A percentile compares a stretch with the other conserved stretches of the same genome.
phyloP scores from a whole-genome alignment of 2,888 invertebrate species.

The Acleris emargana region DNA sequence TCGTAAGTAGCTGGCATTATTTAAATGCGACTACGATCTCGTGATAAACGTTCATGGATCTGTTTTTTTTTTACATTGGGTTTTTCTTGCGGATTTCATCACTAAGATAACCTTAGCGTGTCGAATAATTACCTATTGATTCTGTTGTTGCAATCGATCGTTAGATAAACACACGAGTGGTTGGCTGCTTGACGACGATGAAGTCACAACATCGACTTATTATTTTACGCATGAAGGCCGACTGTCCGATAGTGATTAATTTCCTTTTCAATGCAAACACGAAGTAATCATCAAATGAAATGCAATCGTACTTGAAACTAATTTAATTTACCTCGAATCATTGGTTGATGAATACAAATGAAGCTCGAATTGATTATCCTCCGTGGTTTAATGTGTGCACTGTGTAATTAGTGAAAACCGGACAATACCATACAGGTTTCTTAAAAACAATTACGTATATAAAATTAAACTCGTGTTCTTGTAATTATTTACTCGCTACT shows the following conservation, averaged over 20 bases:
- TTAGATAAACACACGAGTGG: conserved; percentile 26
- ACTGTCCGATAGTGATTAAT: conserved; percentile 27
- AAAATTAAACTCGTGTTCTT: conserved; percentile 2
- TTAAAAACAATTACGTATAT: neutral
- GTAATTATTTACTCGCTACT: no score
- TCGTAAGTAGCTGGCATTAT: neutral
- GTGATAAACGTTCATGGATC: conserved; percentile 17
- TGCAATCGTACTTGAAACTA: conserved; percentile 40
- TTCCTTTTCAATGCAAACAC: conserved; percentile 27
- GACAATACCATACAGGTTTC: conserved; percentile 1
- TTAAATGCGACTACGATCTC: neutral
- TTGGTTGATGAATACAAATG: conserved; percentile 52
- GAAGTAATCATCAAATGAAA: conserved; percentile 39
- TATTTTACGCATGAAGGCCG: conserved; percentile 28
- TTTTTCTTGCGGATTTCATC: conserved; percentile 27
- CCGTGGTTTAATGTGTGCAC: conserved; percentile 43
- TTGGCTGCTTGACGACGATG: conserved; percentile 21
- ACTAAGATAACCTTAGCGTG: conserved; percentile 20
- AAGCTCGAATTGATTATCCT: conserved; percentile 49
- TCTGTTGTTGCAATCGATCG: conserved; percentile 25
- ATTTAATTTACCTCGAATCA: conserved; percentile 46
- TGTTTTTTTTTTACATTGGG: conserved; percentile 16
- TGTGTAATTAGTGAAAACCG: conserved; percentile 22
- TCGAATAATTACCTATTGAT: conserved; percentile 25
- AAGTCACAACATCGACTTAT: conserved; percentile 28